A percentile compares a stretch with the other conserved stretches of the same genome.
Conservation (phyloP, 2,888 invertebrate species). For the Cryptus viduatorius region DNA sequence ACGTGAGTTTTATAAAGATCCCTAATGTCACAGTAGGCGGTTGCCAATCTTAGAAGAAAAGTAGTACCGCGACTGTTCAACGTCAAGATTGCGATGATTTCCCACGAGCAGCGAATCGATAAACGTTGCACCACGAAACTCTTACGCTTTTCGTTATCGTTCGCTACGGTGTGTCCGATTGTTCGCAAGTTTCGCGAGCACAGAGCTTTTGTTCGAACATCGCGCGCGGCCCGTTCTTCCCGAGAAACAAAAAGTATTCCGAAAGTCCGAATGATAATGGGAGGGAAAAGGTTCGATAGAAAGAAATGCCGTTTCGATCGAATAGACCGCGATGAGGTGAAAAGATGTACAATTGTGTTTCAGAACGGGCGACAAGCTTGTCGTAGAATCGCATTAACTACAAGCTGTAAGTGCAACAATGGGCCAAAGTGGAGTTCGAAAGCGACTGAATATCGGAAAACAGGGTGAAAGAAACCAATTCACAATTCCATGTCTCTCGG, state of each 20-base stretch:
- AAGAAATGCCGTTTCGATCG: background rate
- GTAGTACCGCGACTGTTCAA: slow-evolving; percentile 17
- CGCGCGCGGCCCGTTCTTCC: background rate
- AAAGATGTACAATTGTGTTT: slow-evolving; percentile 29
- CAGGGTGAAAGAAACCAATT: background rate
- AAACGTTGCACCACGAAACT: background rate
- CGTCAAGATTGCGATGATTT: slow-evolving; percentile 42
- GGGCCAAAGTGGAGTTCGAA: background rate
- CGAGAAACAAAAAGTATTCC: background rate
- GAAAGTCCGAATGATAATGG: background rate
- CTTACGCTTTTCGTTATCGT: background rate
- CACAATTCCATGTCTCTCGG: background rate
- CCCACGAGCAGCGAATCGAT: slow-evolving; percentile 1
- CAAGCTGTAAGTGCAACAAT: background rate
- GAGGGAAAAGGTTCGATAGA: background rate
- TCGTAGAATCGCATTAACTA: slow-evolving; percentile 20
- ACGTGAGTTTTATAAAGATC: background rate
- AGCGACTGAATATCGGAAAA: background rate
- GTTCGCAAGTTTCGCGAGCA: slow-evolving; percentile 45
- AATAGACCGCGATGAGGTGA: background rate
- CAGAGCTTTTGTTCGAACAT: slow-evolving; percentile 31
- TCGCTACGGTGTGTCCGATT: slow-evolving; percentile 47
- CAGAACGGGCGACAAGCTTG: slow-evolving; percentile 36
- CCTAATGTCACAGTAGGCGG: background rate
- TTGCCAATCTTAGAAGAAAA: background rate